Base-by-base conservation (phyloP, 2,888 invertebrate genomes). In the Macrophya annulata region DNA sequence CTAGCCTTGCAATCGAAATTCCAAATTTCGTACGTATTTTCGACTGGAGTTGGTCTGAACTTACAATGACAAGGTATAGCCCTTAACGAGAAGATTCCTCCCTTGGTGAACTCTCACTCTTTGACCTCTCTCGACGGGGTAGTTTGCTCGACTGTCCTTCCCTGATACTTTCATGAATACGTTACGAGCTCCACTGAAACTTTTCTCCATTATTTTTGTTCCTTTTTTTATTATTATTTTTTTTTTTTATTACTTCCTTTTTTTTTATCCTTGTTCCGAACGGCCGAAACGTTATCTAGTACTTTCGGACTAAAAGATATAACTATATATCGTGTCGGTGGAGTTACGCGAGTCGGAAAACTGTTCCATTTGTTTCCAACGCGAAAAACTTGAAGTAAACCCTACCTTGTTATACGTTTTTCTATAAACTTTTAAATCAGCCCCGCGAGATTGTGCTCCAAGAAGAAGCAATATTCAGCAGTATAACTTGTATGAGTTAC, bases 111-210 rank as follows among this genome's bases (percentile, higher is more conserved):
- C 40, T 59, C 62, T 59, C 59, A 43, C 62, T 81, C 40, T 81
- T 40, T n/a, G 40, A 81, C 62, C 79, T 40, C 59, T 51, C 79
- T 81, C 79, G 43, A 62, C 43, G 62, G 62, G 21, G 51, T 43
- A 40, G 79, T 81, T 81, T 62, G 6, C 62, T 51, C 43, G 40
- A 62, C 79, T 81, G 59, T 81, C 59, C 79, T 81, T 81, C 62
- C 40, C 79, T 62, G 79, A 81, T 81, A 81, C 79, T 81, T 81
- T 62, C 79, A 59, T 40, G 81, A 81, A 81, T 81, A 81, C 81
- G 43, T 21, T 59, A 81, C 62, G 81, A 81, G 40, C 59, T 62
- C 59, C 43, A 10, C 43, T 40, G 43, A 81, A 81, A 81, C 40
- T 81, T 81, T 81, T 21, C 10, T 81, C 62, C 43, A 81, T 81